Percentiles rank a stretch among this genome's conserved stretches.
phyloP scores from a whole-genome alignment of 2,113 vertebrate species.

The Notechis scutatus region DNA sequence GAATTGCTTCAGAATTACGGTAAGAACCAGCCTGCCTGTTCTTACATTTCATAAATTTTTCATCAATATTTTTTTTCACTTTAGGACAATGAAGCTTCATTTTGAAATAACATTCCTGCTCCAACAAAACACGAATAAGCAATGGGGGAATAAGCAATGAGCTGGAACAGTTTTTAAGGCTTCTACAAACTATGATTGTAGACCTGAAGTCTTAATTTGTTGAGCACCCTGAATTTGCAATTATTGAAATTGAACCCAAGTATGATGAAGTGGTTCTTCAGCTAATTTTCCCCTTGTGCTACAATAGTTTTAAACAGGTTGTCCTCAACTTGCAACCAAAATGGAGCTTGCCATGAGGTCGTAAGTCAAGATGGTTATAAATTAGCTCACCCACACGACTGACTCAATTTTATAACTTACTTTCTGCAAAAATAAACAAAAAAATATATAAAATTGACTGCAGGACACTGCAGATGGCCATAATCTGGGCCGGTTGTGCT shows the following conservation, averaged over 20 bases:
- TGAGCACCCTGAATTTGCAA: not conserved
- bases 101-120: not conserved
- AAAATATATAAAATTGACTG: not conserved
- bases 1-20: conserved; percentile 93
- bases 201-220: not conserved
- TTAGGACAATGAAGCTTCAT: not conserved
- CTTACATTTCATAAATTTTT: not conserved
- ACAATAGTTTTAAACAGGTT: not conserved
- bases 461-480: not conserved
- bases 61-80: not conserved
- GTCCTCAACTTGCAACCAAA: not conserved
- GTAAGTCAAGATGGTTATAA: not conserved
- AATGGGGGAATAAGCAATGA: not conserved
- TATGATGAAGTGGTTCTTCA: not conserved
- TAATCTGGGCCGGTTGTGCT: not conserved
- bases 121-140: not conserved
- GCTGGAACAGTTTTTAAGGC: not conserved
- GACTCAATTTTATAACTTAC: not conserved
- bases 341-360: not conserved
- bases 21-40: conserved; percentile 42
- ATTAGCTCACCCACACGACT: not conserved
- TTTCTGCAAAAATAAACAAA: not conserved
- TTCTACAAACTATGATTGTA: not conserved
- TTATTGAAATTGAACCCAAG: not conserved
- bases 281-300: not conserved